Base-by-base conservation (phyloP, 2,888 invertebrate genomes). In the Fissipunctia ypsillon region DNA sequence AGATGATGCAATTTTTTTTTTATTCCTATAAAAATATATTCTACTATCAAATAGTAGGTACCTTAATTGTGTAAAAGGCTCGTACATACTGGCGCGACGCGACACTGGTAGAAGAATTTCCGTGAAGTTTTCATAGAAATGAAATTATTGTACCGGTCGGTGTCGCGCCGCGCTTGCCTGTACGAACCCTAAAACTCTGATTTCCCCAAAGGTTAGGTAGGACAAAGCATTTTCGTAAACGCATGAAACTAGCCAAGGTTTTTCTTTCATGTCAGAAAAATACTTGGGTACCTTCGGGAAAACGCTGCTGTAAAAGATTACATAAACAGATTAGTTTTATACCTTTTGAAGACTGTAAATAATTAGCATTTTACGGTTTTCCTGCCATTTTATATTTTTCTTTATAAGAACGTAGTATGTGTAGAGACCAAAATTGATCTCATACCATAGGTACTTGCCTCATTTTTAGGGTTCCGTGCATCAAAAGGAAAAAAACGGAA, bases 181-280 rank as follows among this genome's bases (percentile, higher is more conserved):
- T n/a, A n/a, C n/a, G n/a, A n/a, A n/a, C n/a, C n/a, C n/a, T 45
- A 45, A 10, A n/a, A 25, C 64, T 9, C 35, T 5, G 25, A 65
- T 48, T 25, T 65, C 25, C 38, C 6, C 25, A 65, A 38, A 10
- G 25, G 3, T n/a, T 43, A 7, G 16, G 3, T 35, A 35, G 45
- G 9, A 38, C 25, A 25, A 35, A 45, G 5, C 16, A 19, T 9
- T 35, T 60, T 45, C 19, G n/a, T 12, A 45, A 61, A 7, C 31
- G 43, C n/a, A 22, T 45, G 5, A 63, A 31, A 63, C n/a, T 5
- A 25, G 35, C 12, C 31, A 67, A 61, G 31, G 63, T 45, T 45
- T 25, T 45, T 63, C 31, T 68, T 63, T 63, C 19, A 63, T 63
- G n/a, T 25, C 67, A n/a, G 28, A 0, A 16, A 59, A 59, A 66